Conservation (phyloP, 2,797 vertebrate species). For the Anableps anableps region DNA sequence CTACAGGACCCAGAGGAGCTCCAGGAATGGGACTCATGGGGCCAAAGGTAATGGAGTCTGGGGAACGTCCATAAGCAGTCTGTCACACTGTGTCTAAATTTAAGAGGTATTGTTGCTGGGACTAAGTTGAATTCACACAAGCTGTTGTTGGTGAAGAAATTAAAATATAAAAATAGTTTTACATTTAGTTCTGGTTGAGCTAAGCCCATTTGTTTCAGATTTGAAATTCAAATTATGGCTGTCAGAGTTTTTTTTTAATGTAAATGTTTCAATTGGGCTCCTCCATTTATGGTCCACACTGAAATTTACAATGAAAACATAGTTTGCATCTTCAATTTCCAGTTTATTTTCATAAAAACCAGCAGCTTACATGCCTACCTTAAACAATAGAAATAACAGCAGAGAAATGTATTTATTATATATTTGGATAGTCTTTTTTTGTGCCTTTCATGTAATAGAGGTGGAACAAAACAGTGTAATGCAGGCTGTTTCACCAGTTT, state of each 20-base stretch:
- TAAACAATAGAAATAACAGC: not conserved
- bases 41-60: slow-evolving; percentile 80
- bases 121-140: not conserved
- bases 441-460: not conserved
- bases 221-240: not conserved
- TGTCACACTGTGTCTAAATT: not conserved
- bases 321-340: not conserved
- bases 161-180: not conserved
- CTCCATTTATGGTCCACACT: not conserved
- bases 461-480: not conserved
- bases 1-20: slow-evolving; percentile 82
- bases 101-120: not conserved
- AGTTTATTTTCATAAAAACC: not conserved
- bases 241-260: not conserved
- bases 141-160: not conserved
- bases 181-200: not conserved
- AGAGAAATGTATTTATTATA: not conserved
- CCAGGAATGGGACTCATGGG: slow-evolving; percentile 80
- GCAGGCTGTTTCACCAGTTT: not conserved
- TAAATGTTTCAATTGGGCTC: not conserved
- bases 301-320: not conserved
- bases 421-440: not conserved
- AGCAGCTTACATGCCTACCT: not conserved
- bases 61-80: not conserved
- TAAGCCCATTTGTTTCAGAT: not conserved